Percentiles rank a stretch among this genome's conserved stretches.
These are phyloP conservation scores for Drosophila prostipennis DNA, from an alignment of 2,888 invertebrate species.

Conservation along the genomic window DNA sequence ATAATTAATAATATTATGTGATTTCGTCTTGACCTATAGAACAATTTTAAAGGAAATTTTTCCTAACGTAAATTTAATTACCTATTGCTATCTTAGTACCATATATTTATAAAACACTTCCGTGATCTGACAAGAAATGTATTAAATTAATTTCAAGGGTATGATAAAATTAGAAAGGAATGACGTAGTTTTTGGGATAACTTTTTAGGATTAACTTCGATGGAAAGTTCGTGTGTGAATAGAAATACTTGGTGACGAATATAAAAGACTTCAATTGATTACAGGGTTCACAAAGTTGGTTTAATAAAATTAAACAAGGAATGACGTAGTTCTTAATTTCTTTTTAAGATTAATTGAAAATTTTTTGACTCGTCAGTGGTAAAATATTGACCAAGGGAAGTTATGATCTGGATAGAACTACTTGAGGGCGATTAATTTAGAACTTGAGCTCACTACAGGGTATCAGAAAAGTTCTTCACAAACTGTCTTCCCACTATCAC, in stretches of 20 bases:
- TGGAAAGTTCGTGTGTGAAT: background rate
- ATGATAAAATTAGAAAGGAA: background rate
- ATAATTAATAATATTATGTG: no score
- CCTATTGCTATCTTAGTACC: background rate
- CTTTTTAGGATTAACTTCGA: no score
- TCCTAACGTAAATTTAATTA: background rate
- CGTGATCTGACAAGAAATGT: no score
- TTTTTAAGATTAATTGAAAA: background rate
- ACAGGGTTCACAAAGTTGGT: background rate
- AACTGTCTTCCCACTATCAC: background rate
- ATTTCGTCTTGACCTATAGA: no score
- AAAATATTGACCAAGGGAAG: constrained; percentile 3
- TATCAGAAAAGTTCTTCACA: background rate
- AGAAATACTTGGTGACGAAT: background rate
- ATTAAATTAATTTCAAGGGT: background rate
- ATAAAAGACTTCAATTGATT: background rate
- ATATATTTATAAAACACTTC: background rate
- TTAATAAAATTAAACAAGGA: no score
- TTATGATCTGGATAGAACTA: background rate
- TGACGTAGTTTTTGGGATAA: background rate
- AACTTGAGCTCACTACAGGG: background rate
- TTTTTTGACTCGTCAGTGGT: background rate
- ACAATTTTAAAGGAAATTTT: no score
- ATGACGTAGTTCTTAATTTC: no score
- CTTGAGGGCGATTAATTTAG: background rate